Base-by-base conservation (phyloP, 2,113 vertebrate genomes). In the Grammomys dolichurus region DNA sequence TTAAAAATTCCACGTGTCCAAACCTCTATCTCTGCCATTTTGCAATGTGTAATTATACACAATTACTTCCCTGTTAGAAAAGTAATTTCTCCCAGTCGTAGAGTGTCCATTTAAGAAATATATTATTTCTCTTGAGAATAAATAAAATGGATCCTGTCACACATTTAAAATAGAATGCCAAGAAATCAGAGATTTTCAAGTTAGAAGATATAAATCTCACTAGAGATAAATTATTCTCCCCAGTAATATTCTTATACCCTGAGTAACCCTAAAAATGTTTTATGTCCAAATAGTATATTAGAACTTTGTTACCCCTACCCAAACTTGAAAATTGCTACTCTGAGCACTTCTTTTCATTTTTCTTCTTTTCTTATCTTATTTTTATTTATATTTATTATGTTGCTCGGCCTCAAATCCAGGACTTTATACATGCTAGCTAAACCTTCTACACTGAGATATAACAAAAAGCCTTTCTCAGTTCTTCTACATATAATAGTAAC, bases 11-110 rank as follows among this genome's bases (percentile, higher is more conserved):
- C 89, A 91, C 0, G 85, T 95, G 82, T 56, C 92, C 81, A 96
- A 80, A 82, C 51, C 93, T 97, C 87, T 97, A 94, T 72, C 1
- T 51, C 0, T 96, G 89, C 88, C 75, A 97, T 95, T 48, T 96
- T 98, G 72, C 58, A 96, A 95, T 90, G 94, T 97, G 94, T 95
- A 97, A 97, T 97, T 97, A 92, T 78, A 98, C 9, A 54, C 97
- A 98, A 98, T 98, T 98, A 98, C n/a, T 98, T 98, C 91, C 75
- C 92, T 97, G 94, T 97, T 97, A 97, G 95, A 94, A 97, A 98
- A 97, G 95, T 82, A 97, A 89, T 97, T 90, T 95, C 90, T 89
- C 77, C 70, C 94, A 95, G 87, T 97, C 78, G 72, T 72, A 76
- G 9, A 87, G 0, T 16, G 60, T 97, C 90, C 67, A 81, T 56